phyloP scores from a whole-genome alignment of 2,888 invertebrate genomes.

The Coenonympha glycerion region DNA sequence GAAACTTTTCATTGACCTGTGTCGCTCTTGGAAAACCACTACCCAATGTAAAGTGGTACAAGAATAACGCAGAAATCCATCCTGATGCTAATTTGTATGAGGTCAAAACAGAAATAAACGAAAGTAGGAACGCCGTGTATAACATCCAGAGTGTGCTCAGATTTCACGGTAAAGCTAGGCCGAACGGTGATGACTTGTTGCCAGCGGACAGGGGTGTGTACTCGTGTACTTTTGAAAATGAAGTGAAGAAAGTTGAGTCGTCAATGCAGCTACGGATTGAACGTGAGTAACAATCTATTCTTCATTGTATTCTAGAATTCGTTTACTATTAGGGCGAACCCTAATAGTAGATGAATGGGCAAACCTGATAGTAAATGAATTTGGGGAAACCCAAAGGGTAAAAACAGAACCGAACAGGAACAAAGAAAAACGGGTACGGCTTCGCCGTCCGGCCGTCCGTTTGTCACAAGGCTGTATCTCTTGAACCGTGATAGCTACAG shows the following conservation, averaged over 20 bases:
- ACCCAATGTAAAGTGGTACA: conserved; percentile 89
- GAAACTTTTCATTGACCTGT: conserved; percentile 86
- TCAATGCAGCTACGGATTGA: conserved; percentile 94
- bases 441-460: too few species aligned
- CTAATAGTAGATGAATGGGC: too few species aligned
- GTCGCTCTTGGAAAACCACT: conserved; percentile 92
- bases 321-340: too few species aligned
- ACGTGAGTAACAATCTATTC: conserved; percentile 84
- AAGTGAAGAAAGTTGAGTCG: conserved; percentile 90
- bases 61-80: conserved; percentile 87
- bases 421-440: too few species aligned
- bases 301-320: too few species aligned
- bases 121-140: conserved; percentile 85
- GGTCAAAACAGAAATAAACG: conserved; percentile 85
- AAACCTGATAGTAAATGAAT: too few species aligned
- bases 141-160: conserved; percentile 88
- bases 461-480: too few species aligned
- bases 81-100: conserved; percentile 87
- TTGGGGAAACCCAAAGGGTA: too few species aligned
- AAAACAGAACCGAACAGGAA: too few species aligned
- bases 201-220: conserved; percentile 92
- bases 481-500: too few species aligned
- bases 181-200: conserved; percentile 83
- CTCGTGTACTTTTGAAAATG: conserved; percentile 91
- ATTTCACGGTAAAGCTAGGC: conserved; percentile 86